Percentiles rank a stretch among this genome's conserved stretches.
Evolutionary conservation across 2,113 vertebrate genomes (phyloP).

Genomic region (Lontra canadensis): DNA sequence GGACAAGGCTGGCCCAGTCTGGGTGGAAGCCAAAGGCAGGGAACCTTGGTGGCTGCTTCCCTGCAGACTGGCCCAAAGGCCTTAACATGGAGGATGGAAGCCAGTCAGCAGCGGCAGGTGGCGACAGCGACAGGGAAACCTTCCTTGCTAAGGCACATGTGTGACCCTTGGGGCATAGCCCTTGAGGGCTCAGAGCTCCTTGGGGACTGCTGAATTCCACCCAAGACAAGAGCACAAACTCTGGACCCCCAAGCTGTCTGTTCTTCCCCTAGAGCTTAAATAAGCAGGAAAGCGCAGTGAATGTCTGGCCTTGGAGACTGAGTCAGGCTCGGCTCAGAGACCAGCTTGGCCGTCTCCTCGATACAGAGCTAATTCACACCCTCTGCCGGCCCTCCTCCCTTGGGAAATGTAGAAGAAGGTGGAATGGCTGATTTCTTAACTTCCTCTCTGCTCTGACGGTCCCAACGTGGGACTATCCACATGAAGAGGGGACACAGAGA

Average conservation of each 20-base stretch:
- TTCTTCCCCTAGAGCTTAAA: not conserved
- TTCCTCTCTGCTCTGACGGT: not conserved
- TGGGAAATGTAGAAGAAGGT: not conserved
- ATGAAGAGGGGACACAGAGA: not conserved
- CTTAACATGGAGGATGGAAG: not conserved
- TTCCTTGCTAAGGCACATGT: not conserved
- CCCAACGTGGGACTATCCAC: not conserved
- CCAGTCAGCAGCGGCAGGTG: not conserved
- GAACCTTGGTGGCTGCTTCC: not conserved
- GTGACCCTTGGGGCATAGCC: not conserved
- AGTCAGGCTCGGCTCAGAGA: not conserved
- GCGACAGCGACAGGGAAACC: not conserved
- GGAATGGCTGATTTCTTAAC: not conserved
- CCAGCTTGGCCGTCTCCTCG: not conserved
- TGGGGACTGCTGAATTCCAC: not conserved
- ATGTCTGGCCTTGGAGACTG: not conserved
- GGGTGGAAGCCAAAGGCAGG: constrained; percentile 4
- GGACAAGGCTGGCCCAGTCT: not conserved
- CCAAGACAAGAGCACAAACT: not conserved
- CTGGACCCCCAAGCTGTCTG: too few relatives aligned
- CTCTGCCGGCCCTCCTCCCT: not conserved
- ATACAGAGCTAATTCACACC: not conserved
- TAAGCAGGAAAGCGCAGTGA: too few relatives aligned
- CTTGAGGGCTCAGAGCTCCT: not conserved
- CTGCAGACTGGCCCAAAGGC: not conserved